phyloP scores from a whole-genome alignment of 2,797 vertebrate species.

The Phylloscopus collybita region DNA sequence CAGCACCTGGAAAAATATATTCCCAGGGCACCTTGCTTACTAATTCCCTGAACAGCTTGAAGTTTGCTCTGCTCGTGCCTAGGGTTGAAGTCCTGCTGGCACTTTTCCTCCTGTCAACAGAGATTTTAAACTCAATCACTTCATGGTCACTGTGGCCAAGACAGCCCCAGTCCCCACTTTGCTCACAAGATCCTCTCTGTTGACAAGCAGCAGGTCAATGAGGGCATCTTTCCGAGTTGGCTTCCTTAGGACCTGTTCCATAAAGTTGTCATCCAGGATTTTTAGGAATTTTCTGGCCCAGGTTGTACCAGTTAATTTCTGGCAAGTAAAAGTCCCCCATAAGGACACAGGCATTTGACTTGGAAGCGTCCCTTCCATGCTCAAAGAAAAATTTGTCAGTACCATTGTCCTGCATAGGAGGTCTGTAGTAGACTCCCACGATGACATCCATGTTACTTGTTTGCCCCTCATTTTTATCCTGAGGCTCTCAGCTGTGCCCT shows the following conservation, averaged over 20 bases:
- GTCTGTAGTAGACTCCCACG: accelerated
- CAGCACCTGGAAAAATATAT: not conserved
- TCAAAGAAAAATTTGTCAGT: not conserved
- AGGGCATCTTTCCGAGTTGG: not conserved
- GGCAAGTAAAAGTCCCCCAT: not conserved
- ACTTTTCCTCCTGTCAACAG: not conserved
- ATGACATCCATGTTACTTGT: not conserved
- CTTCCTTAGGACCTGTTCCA: not conserved
- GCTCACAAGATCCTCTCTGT: not conserved
- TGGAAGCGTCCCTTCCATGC: accelerated
- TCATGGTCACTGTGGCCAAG: not conserved
- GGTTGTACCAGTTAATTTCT: not conserved
- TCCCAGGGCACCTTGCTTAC: not conserved
- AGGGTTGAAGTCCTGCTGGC: not conserved
- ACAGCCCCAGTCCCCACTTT: not conserved
- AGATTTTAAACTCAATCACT: not conserved
- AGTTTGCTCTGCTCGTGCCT: not conserved
- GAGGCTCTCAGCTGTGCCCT: not conserved
- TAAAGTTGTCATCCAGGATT: not conserved
- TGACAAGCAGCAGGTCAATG: not conserved
- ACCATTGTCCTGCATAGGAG: not conserved
- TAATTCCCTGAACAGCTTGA: not conserved
- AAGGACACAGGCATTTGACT: not conserved
- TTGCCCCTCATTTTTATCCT: not conserved
- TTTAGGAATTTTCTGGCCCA: not conserved